phyloP scores from a whole-genome alignment of 2,888 invertebrate genomes.

The Dryadula phaetusa region DNA sequence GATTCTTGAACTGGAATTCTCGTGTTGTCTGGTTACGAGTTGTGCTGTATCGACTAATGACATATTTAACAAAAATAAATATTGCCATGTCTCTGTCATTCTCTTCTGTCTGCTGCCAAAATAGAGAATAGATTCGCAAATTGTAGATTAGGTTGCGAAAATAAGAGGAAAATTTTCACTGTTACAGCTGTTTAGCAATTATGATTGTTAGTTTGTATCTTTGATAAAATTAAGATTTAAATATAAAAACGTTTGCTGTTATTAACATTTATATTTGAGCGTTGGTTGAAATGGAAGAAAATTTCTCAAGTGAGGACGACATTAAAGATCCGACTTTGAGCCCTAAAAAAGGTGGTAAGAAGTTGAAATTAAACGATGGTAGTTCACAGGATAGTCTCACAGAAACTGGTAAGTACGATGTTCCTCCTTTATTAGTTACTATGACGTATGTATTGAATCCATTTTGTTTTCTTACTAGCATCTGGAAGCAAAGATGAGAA shows the following conservation, averaged over 20 bases:
- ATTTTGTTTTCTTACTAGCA: slow-evolving; percentile 55
- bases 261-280: slow-evolving; percentile 29
- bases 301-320: slow-evolving; percentile 75
- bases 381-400: slow-evolving; percentile 75
- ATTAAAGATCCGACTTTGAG: slow-evolving; percentile 63
- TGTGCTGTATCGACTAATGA: neutral
- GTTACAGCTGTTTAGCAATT: slow-evolving; percentile 26
- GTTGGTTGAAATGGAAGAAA: slow-evolving; percentile 72
- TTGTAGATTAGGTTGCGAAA: slow-evolving; percentile 28
- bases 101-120: slow-evolving; percentile 32
- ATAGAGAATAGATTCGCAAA: slow-evolving; percentile 33
- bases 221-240: slow-evolving; percentile 20
- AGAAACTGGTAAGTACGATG: slow-evolving; percentile 61
- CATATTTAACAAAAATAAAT: slow-evolving; percentile 19
- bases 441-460: slow-evolving; percentile 58
- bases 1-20: neutral
- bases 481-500: slow-evolving; percentile 51
- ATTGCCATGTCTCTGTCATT: slow-evolving; percentile 22
- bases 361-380: slow-evolving; percentile 76
- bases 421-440: slow-evolving; percentile 29
- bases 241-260: slow-evolving; percentile 18
- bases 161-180: slow-evolving; percentile 26
- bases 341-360: slow-evolving; percentile 70
- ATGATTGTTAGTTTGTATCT: slow-evolving; percentile 22
- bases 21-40: slow-evolving; percentile 5